Evolutionary conservation across 2,113 vertebrate genomes (phyloP).

Genomic region (Spermophilus dauricus): DNA sequence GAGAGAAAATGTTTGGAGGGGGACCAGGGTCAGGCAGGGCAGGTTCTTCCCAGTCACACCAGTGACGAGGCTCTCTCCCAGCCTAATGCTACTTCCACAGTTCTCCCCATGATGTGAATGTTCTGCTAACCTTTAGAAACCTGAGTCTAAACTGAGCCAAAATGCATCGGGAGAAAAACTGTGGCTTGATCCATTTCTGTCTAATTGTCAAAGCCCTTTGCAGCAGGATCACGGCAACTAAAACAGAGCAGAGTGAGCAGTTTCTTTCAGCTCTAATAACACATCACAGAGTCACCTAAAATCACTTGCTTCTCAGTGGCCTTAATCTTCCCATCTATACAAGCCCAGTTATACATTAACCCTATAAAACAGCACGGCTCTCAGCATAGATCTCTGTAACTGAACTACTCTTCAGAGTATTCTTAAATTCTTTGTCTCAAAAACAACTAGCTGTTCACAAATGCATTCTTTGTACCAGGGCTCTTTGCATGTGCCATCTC

Average conservation of each 20-base stretch:
- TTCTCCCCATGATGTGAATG: not conserved
- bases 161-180: not conserved
- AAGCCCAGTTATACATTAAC: slow-evolving; percentile 5
- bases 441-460: not conserved
- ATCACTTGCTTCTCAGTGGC: not conserved
- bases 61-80: not conserved
- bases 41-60: not conserved
- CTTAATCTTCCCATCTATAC: not conserved
- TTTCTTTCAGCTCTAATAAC: not conserved
- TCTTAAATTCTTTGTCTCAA: not conserved
- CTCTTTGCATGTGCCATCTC: not conserved
- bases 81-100: not conserved
- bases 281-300: not conserved
- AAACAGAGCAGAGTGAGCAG: not conserved
- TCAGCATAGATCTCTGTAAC: not conserved
- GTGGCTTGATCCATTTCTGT: not conserved
- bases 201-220: not conserved
- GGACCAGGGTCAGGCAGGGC: not conserved
- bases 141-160: slow-evolving; percentile 1
- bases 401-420: not conserved
- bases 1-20: not conserved
- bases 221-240: not conserved
- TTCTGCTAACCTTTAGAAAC: not conserved
- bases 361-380: not conserved
- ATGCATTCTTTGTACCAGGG: not conserved